These are phyloP conservation scores for Unio delphinus DNA, from an alignment of 2,888 invertebrate genomes.

Conservation along the genomic window DNA sequence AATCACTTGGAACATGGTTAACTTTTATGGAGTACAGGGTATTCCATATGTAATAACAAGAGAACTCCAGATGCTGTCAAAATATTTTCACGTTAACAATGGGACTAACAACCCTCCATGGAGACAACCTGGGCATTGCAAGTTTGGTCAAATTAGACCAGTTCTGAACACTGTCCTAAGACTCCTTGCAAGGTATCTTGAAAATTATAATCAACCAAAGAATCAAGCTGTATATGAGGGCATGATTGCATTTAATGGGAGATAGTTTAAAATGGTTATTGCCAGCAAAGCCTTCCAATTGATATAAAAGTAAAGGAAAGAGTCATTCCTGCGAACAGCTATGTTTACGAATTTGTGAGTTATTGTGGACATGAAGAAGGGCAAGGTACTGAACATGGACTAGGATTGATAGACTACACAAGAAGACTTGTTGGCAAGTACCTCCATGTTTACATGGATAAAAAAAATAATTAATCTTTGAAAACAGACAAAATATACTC, in stretches of 20 bases:
- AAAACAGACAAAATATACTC: no score
- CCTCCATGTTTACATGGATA: no score
- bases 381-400: slow-evolving; percentile 6
- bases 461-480: no score
- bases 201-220: slow-evolving; percentile 9
- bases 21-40: no score
- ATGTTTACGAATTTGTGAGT: slow-evolving; percentile 13
- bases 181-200: not conserved
- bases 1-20: no score
- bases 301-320: slow-evolving; percentile 20
- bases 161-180: not conserved
- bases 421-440: no score
- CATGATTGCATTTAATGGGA: slow-evolving; percentile 14
- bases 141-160: slow-evolving; percentile 16
- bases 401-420: slow-evolving; percentile 2
- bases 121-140: slow-evolving; percentile 9
- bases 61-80: no score
- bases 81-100: no score
- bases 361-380: slow-evolving; percentile 12
- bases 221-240: slow-evolving; percentile 17
- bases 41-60: no score
- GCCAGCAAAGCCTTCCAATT: not conserved
- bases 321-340: slow-evolving; percentile 11
- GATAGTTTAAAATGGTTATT: not conserved
- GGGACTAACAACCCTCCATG: no score